These are phyloP conservation scores for Larimichthys polyactis DNA, from an alignment of 2,113 vertebrate species.

Conservation along the genomic window DNA sequence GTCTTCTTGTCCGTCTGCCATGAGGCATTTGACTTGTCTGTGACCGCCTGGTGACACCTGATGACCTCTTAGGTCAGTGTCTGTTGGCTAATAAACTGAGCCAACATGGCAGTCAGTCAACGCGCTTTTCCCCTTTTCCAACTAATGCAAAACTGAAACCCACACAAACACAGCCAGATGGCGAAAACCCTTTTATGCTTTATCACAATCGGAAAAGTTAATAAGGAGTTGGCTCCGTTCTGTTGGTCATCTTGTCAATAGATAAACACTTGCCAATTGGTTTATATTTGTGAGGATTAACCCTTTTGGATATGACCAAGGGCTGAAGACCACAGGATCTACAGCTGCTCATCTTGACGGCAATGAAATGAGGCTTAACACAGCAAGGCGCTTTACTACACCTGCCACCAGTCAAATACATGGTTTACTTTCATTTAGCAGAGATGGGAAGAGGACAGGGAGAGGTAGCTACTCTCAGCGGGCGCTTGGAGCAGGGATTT, in stretches of 20 bases:
- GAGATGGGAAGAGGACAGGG: conserved; percentile 44
- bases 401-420: conserved; percentile 64
- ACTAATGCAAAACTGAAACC: conserved; percentile 10
- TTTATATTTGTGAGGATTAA: conserved; percentile 59
- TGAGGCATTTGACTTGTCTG: conserved; percentile 39
- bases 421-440: conserved; percentile 75
- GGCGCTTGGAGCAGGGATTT: conserved; percentile 68
- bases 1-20: conserved; percentile 34
- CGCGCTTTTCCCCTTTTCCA: conserved; percentile 30
- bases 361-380: conserved; percentile 60
- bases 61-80: conserved; percentile 58
- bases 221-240: conserved; percentile 24
- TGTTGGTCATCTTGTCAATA: conserved; percentile 28
- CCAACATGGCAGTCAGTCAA: conserved; percentile 35
- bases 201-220: conserved; percentile 42
- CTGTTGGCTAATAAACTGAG: conserved; percentile 39
- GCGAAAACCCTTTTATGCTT: conserved; percentile 25
- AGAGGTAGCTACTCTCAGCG: conserved; percentile 66
- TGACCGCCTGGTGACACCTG: conserved; percentile 21
- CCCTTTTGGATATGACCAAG: conserved; percentile 26
- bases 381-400: conserved; percentile 62
- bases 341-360: conserved; percentile 68
- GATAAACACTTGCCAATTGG: conserved; percentile 51
- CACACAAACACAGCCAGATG: conserved; percentile 1
- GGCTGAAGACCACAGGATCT: conserved; percentile 46